Evolutionary conservation across 2,113 vertebrate genomes (phyloP), one percentile per base, ranked within the genome.

Genomic region (Herpetotheres cachinnans): DNA sequence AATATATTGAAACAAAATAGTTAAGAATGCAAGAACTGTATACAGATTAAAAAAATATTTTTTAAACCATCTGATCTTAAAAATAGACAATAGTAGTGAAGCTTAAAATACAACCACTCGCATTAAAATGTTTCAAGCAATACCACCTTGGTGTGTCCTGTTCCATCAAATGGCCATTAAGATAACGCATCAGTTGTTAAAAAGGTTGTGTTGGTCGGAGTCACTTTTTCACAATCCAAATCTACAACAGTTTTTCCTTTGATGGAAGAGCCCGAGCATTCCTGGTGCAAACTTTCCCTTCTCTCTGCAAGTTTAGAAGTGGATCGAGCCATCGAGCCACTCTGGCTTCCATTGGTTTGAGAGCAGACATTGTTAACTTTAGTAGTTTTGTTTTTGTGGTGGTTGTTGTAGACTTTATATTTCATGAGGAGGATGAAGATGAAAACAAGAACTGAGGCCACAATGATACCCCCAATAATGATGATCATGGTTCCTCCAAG

Each of bases 401-500:
- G 98, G 87, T 98, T 97, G 85, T 98, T 99, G 89, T 99, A 99
- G 96, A 99, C 99, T 96, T 99, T 99, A 65, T 99, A 99, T 13
- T 99, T 98, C 95, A 99, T 98, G 93, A 99, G 98, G 56, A 99
- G 98, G 90, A 99, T 99, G 92, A 99, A 99, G 94, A 99, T 99
- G 95, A 99, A 99, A 66, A 99, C 99, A 7, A 99, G 98, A 5
- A 99, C 99, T 0, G 99, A 99, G 2, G 99, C 99, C 86, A 99
- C 99, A 9, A 99, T 99, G 97, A 99, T 99, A 5, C 99, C 99
- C 12, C 99, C 99, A 4, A 99, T 99, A 47, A 99, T 99, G 95
- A 99, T 99, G 97, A 99, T 99, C 99, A 99, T 99, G 17, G 99
- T 99, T 4, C 99, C 99, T 1, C 99, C 99, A 18, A 99, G 97